These are phyloP conservation scores for Parauchenoglanis punctatus DNA, from an alignment of 2,797 vertebrate species.

Conservation along the genomic window DNA sequence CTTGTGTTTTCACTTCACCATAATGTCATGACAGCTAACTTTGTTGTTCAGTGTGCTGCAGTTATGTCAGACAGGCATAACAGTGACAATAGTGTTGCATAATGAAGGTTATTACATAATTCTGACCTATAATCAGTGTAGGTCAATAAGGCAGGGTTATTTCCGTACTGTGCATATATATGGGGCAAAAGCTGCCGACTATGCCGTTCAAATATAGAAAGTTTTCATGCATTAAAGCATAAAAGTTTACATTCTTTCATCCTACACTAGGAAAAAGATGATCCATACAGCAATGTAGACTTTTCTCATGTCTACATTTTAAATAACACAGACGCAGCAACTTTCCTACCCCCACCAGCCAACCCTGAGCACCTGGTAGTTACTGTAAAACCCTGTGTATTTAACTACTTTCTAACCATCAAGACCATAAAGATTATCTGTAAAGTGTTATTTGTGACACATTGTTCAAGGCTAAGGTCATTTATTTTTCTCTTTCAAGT, in stretches of 20 bases:
- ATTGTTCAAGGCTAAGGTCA: background rate
- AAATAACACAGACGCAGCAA: background rate
- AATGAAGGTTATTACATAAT: background rate
- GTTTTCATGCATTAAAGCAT: background rate
- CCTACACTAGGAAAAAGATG: background rate
- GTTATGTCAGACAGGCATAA: background rate
- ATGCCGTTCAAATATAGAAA: background rate
- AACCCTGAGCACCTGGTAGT: background rate
- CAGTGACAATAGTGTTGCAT: background rate
- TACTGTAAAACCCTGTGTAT: background rate
- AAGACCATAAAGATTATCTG: background rate
- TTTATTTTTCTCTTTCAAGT: background rate
- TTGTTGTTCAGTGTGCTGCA: background rate
- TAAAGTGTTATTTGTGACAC: background rate
- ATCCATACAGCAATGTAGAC: too few relatives aligned
- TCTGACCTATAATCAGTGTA: background rate
- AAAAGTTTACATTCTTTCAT: background rate
- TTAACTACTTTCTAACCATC: background rate
- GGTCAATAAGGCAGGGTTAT: background rate
- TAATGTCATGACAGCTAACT: background rate
- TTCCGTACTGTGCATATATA: background rate
- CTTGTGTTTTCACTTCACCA: too few relatives aligned
- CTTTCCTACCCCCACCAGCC: background rate
- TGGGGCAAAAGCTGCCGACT: too few relatives aligned
- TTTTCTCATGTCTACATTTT: background rate